Percentiles rank a stretch among this genome's conserved stretches.
These are phyloP conservation scores for Parotocinclus haroldoi DNA, from an alignment of 2,797 vertebrate species.

Conservation along the genomic window DNA sequence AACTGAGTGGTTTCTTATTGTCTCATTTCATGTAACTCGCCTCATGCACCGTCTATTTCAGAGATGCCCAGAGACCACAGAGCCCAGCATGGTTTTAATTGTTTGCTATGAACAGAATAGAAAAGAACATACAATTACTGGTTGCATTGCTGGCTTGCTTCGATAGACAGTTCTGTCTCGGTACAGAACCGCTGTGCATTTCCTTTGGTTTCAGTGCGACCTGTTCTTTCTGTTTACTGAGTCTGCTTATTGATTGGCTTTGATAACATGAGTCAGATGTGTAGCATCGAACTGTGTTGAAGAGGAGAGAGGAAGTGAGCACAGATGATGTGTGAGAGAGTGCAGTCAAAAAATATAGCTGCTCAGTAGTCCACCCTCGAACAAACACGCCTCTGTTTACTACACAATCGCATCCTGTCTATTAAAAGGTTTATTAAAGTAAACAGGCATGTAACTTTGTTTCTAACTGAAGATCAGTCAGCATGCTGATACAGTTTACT, in stretches of 20 bases:
- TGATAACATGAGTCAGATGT: conserved; percentile 29
- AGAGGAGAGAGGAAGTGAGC: conserved; percentile 20
- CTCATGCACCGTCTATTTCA: too few species aligned
- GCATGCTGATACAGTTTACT: too few species aligned
- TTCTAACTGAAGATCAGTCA: too few species aligned
- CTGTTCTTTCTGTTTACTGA: conserved; percentile 27
- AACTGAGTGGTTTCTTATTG: too few species aligned
- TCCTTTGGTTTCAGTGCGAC: conserved; percentile 28
- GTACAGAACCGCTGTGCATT: conserved; percentile 11
- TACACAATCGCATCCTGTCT: background rate
- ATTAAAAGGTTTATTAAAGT: background rate
- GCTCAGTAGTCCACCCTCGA: conserved; percentile 1
- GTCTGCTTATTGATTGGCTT: conserved; percentile 17
- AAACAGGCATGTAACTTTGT: background rate
- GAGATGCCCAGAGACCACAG: too few species aligned
- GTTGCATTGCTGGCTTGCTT: background rate
- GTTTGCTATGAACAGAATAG: background rate
- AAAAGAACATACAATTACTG: background rate
- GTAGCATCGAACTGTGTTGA: conserved; percentile 18
- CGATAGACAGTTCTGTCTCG: conserved; percentile 4
- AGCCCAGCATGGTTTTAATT: background rate
- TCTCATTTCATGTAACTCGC: too few species aligned
- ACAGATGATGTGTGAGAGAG: conserved; percentile 17
- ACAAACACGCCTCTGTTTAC: background rate
- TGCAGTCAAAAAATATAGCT: conserved; percentile 19